A percentile compares a stretch with the other conserved stretches of the same genome.
Evolutionary conservation across 2,888 invertebrate species (phyloP).

Genomic region (Boloria euphrosyne): DNA sequence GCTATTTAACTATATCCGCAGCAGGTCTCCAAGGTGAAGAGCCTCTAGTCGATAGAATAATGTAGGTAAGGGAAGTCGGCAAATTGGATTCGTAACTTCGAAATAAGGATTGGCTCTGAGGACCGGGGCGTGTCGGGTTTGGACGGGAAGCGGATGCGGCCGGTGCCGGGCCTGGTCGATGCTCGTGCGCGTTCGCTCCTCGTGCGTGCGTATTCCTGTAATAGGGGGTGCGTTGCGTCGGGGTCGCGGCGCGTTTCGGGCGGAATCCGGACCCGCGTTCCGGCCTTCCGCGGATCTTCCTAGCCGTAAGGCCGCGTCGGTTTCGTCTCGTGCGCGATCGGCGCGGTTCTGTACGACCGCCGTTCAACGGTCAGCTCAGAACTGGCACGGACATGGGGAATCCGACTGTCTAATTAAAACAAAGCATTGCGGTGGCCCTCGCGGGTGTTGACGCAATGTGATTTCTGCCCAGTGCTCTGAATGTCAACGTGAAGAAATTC

Average conservation of each 20-base stretch:
- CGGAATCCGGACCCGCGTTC: too few relatives aligned
- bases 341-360: too few relatives aligned
- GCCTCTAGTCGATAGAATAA: constrained; percentile 85
- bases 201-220: too few relatives aligned
- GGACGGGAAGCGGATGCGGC: too few relatives aligned
- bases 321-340: too few relatives aligned
- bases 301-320: too few relatives aligned
- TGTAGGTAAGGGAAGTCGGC: constrained; percentile 87
- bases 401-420: constrained; percentile 87
- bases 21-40: constrained; percentile 89
- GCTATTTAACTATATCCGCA: constrained; percentile 88
- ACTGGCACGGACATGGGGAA: constrained; percentile 59
- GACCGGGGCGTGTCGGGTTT: too few relatives aligned
- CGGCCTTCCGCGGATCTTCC: too few relatives aligned
- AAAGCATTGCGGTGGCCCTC: constrained; percentile 86
- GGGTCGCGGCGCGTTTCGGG: too few relatives aligned
- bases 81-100: constrained; percentile 85
- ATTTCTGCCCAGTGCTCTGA: constrained; percentile 86
- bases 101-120: constrained; percentile 89
- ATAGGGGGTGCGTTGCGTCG: too few relatives aligned
- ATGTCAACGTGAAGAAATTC: constrained; percentile 86
- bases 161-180: too few relatives aligned
- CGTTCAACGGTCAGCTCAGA: constrained; percentile 69
- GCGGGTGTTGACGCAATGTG: constrained; percentile 84
- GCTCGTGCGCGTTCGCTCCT: too few relatives aligned